A percentile compares a stretch with the other conserved stretches of the same genome.
Conservation (phyloP, 1,140 invertebrate species). For the Ceratina japonica region DNA sequence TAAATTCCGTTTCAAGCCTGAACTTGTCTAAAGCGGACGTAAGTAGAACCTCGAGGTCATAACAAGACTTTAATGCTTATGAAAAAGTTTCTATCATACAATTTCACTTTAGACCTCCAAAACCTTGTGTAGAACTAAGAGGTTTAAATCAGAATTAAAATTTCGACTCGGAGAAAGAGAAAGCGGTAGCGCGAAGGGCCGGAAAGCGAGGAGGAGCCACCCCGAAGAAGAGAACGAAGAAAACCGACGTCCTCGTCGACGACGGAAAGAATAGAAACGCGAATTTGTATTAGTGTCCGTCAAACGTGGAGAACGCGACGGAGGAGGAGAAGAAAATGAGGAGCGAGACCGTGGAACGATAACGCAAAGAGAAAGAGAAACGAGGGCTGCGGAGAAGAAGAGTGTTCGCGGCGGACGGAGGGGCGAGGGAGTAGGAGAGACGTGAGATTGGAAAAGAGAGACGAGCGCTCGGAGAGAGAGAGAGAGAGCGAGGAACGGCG, state of each 20-base stretch:
- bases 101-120: too few relatives aligned
- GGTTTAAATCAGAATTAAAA: too few relatives aligned
- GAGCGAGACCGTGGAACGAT: conserved; percentile 56
- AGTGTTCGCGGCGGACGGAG: conserved; percentile 36
- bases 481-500: conserved; percentile 25
- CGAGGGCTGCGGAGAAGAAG: conserved; percentile 27
- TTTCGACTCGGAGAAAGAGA: not conserved
- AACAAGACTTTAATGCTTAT: too few relatives aligned
- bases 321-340: conserved; percentile 47
- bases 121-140: too few relatives aligned
- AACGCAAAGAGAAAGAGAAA: conserved; percentile 58
- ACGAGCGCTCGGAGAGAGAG: conserved; percentile 16
- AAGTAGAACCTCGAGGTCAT: too few relatives aligned
- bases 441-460: conserved; percentile 30
- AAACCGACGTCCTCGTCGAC: conserved; percentile 34
- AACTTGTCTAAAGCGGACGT: too few relatives aligned
- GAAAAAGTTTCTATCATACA: too few relatives aligned
- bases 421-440: conserved; percentile 31
- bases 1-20: too few relatives aligned
- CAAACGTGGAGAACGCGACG: not conserved
- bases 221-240: conserved; percentile 52
- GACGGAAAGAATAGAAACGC: conserved; percentile 14
- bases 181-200: conserved; percentile 45
- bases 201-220: conserved; percentile 56
- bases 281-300: not conserved